A percentile compares a stretch with the other conserved stretches of the same genome.
Conservation (phyloP, 2,888 invertebrate genomes). For the Salpingus planirostris region DNA sequence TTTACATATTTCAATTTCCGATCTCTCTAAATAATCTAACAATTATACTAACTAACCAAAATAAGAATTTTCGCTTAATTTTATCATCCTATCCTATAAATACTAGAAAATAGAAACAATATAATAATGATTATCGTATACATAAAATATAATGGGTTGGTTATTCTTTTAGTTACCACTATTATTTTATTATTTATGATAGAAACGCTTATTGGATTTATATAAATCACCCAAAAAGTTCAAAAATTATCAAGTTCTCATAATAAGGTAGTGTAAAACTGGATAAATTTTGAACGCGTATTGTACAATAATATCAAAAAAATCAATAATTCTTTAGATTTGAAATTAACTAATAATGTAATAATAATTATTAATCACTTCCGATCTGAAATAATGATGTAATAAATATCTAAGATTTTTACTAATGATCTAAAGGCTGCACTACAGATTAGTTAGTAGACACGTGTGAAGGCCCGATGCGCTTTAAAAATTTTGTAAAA, state of each 20-base stretch:
- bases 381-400: constrained; percentile 25
- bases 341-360: constrained; percentile 10
- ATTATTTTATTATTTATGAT: constrained; percentile 13
- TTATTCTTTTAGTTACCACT: constrained; percentile 35
- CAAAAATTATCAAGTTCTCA: no score
- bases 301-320: no score
- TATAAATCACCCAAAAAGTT: no score
- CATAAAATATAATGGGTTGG: no score
- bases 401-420: constrained; percentile 32
- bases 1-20: constrained; percentile 6
- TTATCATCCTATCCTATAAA: no score
- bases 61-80: no score
- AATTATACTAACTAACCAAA: no score
- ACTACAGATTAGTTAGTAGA: constrained; percentile 30
- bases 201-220: constrained; percentile 13
- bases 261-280: no score
- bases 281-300: no score
- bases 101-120: no score
- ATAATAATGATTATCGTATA: constrained; percentile 14
- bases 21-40: constrained; percentile 7
- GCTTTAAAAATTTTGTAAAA: constrained; percentile 1
- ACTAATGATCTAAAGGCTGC: constrained; percentile 39
- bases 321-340: constrained; percentile 3
- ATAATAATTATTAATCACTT: constrained; percentile 20
- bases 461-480: background rate